Evolutionary conservation across 2,797 vertebrate species (phyloP).

Genomic region (Cynodonichthys magdalenae): DNA sequence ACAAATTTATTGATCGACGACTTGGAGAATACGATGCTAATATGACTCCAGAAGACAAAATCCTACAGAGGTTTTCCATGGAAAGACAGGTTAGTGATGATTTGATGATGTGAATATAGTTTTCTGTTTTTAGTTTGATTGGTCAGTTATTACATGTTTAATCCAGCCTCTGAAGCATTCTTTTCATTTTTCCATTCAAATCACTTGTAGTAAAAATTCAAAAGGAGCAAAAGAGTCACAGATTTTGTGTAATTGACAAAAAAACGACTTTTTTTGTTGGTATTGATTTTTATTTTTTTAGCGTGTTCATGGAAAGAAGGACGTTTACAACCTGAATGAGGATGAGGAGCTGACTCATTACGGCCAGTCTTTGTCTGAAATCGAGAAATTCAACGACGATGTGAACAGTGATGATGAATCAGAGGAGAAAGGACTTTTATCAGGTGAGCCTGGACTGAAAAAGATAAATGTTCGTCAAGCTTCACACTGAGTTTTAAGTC

Average conservation of each 20-base stretch:
- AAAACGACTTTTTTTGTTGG: not conserved
- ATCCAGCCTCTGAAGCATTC: no score
- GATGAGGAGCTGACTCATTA: constrained; percentile 97
- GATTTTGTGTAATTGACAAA: no score
- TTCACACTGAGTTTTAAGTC: no score
- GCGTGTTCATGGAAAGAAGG: constrained; percentile 89
- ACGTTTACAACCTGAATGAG: constrained; percentile 92
- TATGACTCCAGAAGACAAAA: constrained; percentile 92
- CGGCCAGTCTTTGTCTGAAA: constrained; percentile 94
- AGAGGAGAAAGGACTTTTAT: constrained; percentile 88
- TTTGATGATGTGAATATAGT: no score
- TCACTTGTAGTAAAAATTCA: no score
- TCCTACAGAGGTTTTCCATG: constrained; percentile 90
- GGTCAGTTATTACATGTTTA: no score
- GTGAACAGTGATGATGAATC: constrained; percentile 90
- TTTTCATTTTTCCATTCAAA: no score
- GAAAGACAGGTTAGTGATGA: constrained; percentile 89
- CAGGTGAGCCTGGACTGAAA: constrained; percentile 80
- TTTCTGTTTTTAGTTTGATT: no score
- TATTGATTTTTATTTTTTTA: constrained; percentile 53
- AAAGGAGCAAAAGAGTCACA: no score
- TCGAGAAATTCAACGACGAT: constrained; percentile 89
- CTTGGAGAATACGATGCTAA: constrained; percentile 90
- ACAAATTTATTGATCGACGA: constrained; percentile 88
- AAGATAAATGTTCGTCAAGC: not conserved